Evolutionary conservation across 1,140 invertebrate genomes (phyloP), one percentile per base, ranked within the genome.

Genomic region (Popillia japonica): DNA sequence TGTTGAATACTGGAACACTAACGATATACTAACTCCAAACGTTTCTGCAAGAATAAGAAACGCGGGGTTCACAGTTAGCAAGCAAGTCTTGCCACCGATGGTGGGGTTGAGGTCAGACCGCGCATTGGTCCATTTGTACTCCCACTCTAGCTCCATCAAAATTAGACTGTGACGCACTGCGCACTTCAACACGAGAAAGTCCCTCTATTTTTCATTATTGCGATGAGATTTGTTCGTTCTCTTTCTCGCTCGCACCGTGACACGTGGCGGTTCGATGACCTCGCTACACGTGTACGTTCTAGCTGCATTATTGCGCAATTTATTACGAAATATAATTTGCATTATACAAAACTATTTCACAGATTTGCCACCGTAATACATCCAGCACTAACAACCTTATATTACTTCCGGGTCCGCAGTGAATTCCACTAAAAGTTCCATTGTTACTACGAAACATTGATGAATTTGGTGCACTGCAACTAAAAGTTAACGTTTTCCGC

Each of bases 191-290:
- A 72, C 75, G 75, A 79, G 78, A 79, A 79, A 79, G 78, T 79
- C 61, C 55, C 41, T 76, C 55, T 8, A 74, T 41, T 75, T 75
- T 48, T 72, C 44, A 34, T 78, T 78, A 78, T 78, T 78, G 42
- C 44, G 34, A 55, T 59, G 55, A 40, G 78, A 22, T 40, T 40
- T 40, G 22, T 72, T 75, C 42, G n/a, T 55, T 40, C 75, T 55
- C 48, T 22, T 55, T 79, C 78, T 79, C 77, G 80, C 75, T 79
- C 72, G 44, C 74, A 78, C 77, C 40, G 34, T 72, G 81, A 82
- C 81, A 82, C 81, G 81, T 82, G 81, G 80, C 81, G 64, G 81
- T 82, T 82, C 81, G 81, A 81, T 78, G 81, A 82, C 81, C 81
- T 79, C 81, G 77, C 77, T 79, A 81, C 79, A 81, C 80, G 79